Conservation (phyloP, 2,797 vertebrate genomes). For the Lepus oiostolus region DNA sequence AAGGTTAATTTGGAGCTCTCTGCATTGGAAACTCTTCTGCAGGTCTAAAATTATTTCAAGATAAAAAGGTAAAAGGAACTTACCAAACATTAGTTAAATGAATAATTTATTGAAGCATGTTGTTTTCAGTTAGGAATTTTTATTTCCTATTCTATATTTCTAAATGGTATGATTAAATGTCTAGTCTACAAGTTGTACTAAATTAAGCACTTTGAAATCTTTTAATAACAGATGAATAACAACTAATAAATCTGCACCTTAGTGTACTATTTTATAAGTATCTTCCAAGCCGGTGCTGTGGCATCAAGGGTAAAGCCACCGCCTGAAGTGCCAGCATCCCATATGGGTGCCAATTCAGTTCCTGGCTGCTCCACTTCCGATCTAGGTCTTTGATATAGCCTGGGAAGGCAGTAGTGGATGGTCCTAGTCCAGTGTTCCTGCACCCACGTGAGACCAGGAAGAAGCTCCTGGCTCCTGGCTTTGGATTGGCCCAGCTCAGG, state of each 20-base stretch:
- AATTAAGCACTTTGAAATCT: background rate
- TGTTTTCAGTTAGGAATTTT: background rate
- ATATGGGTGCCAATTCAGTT: no score
- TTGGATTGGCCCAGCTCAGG: no score
- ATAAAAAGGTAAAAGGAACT: background rate
- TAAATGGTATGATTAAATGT: background rate
- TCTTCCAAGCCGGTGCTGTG: background rate
- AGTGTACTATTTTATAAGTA: background rate
- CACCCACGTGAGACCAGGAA: no score
- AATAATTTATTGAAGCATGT: background rate
- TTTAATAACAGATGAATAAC: background rate
- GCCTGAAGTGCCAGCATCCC: no score
- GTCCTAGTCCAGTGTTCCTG: no score
- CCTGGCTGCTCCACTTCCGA: no score
- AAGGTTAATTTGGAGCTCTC: background rate
- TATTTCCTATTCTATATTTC: slow-evolving; percentile 19
- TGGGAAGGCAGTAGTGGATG: no score
- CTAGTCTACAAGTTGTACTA: background rate
- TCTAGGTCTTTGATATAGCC: no score
- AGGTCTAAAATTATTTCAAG: background rate
- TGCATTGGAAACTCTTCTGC: background rate
- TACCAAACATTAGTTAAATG: background rate
- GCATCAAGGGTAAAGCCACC: no score
- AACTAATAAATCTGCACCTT: background rate
- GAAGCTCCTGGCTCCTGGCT: no score